Evolutionary conservation across 35 echinoderm and acorn worm species (phyloP).

Genomic region (Strongylocentrotus purpuratus): DNA sequence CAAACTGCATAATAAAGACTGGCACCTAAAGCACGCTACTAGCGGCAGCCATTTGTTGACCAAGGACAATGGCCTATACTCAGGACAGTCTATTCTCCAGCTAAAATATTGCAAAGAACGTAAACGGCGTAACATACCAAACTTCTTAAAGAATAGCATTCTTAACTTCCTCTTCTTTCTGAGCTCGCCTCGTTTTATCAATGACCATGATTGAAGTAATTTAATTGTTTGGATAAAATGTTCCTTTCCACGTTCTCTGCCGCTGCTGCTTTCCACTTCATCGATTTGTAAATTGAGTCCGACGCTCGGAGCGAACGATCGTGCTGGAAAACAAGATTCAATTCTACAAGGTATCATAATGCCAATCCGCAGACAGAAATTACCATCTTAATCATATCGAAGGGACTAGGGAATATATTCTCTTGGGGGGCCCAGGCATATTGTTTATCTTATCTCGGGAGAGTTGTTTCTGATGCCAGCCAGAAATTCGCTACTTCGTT

Average conservation of each 20-base stretch:
- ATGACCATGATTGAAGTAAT: background rate
- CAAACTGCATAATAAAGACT: too few relatives aligned
- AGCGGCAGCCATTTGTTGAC: too few relatives aligned
- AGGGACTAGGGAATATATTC: background rate
- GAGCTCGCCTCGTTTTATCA: background rate
- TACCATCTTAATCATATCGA: conserved; percentile 18
- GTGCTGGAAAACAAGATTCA: background rate
- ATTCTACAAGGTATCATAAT: conserved; percentile 18
- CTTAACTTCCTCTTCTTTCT: background rate
- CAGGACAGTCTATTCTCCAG: too few relatives aligned
- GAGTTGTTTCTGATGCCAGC: background rate
- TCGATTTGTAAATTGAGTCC: conserved; percentile 12
- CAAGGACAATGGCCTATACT: too few relatives aligned
- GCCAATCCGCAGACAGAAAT: background rate
- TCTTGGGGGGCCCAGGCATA: background rate
- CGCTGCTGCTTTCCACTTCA: background rate
- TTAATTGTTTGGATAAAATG: conserved; percentile 6
- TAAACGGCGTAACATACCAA: background rate
- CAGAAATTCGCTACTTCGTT: background rate
- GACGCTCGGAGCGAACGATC: background rate
- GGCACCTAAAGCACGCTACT: too few relatives aligned
- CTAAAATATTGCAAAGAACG: too few relatives aligned
- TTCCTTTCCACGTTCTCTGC: background rate
- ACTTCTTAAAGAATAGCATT: background rate
- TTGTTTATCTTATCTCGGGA: conserved; percentile 2